Evolutionary conservation across 2,888 invertebrate species (phyloP).

Genomic region (Balanococcus diminutus): DNA sequence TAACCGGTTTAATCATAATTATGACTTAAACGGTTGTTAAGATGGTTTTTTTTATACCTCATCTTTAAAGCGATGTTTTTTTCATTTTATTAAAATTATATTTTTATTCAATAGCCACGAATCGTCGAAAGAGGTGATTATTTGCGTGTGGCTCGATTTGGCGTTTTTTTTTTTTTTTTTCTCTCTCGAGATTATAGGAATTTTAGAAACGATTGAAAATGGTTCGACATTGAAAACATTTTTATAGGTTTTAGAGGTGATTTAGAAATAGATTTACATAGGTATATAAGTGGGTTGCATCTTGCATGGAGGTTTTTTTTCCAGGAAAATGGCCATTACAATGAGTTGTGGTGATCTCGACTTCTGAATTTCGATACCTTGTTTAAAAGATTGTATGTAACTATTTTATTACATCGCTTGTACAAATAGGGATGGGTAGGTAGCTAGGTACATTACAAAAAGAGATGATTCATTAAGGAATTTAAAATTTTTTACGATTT

Average conservation of each 20-base stretch:
- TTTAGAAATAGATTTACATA: not conserved
- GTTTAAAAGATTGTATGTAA: no score
- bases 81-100: not conserved
- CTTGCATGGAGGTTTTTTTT: no score
- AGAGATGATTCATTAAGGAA: no score
- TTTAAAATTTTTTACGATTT: no score
- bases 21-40: conserved; percentile 26
- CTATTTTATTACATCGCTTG: no score
- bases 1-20: conserved; percentile 32
- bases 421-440: no score
- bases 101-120: not conserved
- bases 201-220: not conserved
- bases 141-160: not conserved
- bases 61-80: not conserved
- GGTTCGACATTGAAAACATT: not conserved
- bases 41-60: not conserved
- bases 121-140: not conserved
- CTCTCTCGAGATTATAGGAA: not conserved
- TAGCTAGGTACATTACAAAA: no score
- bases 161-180: not conserved
- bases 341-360: no score
- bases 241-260: not conserved
- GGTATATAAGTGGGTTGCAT: not conserved
- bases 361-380: no score
- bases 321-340: no score